phyloP scores from a whole-genome alignment of 2,797 vertebrate species.

The Discoglossus pictus region DNA sequence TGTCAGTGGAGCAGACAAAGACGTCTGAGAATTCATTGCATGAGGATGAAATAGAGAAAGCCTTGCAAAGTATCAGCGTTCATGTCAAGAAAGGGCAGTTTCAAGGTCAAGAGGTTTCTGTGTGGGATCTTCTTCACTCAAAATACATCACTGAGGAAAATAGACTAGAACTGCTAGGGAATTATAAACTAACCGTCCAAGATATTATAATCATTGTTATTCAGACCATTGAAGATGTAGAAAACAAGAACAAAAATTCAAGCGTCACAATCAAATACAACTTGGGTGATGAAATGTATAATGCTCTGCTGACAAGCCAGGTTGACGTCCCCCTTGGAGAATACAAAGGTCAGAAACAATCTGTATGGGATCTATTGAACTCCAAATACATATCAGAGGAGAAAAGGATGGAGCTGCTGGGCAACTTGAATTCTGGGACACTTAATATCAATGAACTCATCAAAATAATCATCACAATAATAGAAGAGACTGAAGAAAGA shows the following conservation, averaged over 20 bases:
- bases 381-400: slow-evolving; percentile 49
- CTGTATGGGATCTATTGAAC: slow-evolving; percentile 47
- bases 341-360: slow-evolving; percentile 33
- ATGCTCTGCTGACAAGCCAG: slow-evolving; percentile 61
- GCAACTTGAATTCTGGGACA: slow-evolving; percentile 20
- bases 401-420: slow-evolving; percentile 39
- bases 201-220: slow-evolving; percentile 7
- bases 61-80: not conserved
- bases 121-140: slow-evolving; percentile 58
- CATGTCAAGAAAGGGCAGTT: not conserved
- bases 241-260: slow-evolving; percentile 14
- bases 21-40: no score
- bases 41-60: slow-evolving; percentile 4
- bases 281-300: slow-evolving; percentile 61
- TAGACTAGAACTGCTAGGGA: slow-evolving; percentile 61
- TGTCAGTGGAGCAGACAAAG: no score
- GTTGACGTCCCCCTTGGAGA: slow-evolving; percentile 53
- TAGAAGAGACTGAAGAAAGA: slow-evolving; percentile 44
- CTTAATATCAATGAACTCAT: slow-evolving; percentile 37
- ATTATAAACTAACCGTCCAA: slow-evolving; percentile 26
- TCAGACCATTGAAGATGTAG: not conserved
- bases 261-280: slow-evolving; percentile 22
- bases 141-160: slow-evolving; percentile 8
- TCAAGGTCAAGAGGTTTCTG: not conserved
- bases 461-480: not conserved